Percentiles rank a stretch among this genome's conserved stretches.
phyloP scores from a whole-genome alignment of 2,797 vertebrate genomes.

The Macrochelys suwanniensis region DNA sequence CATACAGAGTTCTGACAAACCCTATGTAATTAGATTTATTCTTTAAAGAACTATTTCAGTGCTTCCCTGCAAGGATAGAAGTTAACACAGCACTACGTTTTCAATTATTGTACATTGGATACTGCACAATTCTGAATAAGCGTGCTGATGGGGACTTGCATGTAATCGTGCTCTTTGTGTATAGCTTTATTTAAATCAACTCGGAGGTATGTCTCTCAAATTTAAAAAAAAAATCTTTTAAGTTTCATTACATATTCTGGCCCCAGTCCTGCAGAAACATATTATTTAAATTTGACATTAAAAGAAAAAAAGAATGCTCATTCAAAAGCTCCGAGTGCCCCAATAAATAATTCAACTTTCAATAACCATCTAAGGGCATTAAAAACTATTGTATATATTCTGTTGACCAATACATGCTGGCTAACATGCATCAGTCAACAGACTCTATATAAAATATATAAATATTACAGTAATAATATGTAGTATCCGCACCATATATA shows the following conservation, averaged over 20 bases:
- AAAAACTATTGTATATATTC: neutral
- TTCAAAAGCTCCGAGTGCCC: neutral
- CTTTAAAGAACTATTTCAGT: neutral
- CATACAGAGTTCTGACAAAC: neutral
- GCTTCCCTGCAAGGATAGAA: neutral
- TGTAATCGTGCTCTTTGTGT: neutral
- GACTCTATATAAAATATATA: too few relatives aligned
- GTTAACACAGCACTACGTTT: neutral
- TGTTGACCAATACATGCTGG: too few relatives aligned
- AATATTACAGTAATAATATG: too few relatives aligned
- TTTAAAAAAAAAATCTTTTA: neutral
- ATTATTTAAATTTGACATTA: neutral
- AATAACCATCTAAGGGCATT: neutral
- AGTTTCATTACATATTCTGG: neutral
- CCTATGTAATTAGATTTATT: fast-evolving
- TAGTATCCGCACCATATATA: too few relatives aligned
- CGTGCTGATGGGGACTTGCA: fast-evolving
- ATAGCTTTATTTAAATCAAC: fast-evolving
- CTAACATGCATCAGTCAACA: too few relatives aligned
- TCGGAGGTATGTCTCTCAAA: neutral
- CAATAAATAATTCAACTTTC: neutral
- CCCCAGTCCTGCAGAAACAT: neutral
- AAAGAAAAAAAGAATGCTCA: neutral
- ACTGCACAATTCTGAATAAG: fast-evolving
- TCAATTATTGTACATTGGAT: fast-evolving